Evolutionary conservation across 2,113 vertebrate genomes (phyloP).

Genomic region (Myanophis thanlyinensis): DNA sequence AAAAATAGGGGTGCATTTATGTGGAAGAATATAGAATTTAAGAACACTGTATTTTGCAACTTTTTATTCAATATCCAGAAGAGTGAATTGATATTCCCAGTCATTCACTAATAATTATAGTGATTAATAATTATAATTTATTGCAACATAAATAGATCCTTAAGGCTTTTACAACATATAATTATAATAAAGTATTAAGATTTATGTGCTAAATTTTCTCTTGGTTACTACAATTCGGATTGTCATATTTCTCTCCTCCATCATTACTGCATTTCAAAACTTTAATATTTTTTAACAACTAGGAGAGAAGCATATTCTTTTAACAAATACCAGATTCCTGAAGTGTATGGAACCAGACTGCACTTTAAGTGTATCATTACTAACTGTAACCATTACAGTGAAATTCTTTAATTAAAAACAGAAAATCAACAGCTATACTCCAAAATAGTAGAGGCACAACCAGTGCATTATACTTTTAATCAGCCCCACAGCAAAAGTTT

Average conservation of each 20-base stretch:
- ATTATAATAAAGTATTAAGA: neutral
- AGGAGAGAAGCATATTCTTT: neutral
- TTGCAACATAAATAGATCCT: neutral
- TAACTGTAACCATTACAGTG: neutral
- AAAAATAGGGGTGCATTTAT: neutral
- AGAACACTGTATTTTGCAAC: accelerated
- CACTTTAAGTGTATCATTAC: neutral
- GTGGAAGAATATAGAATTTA: constrained; percentile 7
- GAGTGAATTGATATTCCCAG: neutral
- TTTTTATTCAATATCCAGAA: neutral
- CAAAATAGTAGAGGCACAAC: neutral
- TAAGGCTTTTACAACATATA: neutral
- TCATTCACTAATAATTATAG: neutral
- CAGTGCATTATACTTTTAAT: neutral
- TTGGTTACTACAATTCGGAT: neutral
- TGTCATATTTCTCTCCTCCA: neutral
- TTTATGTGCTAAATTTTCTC: neutral
- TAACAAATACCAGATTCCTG: neutral
- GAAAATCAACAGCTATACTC: neutral
- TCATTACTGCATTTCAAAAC: neutral
- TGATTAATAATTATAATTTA: neutral
- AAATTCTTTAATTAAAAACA: neutral
- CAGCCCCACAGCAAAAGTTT: neutral
- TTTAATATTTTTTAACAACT: neutral
- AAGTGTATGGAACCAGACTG: neutral